Base-by-base conservation (phyloP, 1,140 invertebrate species). In the Phymastichus coffea region DNA sequence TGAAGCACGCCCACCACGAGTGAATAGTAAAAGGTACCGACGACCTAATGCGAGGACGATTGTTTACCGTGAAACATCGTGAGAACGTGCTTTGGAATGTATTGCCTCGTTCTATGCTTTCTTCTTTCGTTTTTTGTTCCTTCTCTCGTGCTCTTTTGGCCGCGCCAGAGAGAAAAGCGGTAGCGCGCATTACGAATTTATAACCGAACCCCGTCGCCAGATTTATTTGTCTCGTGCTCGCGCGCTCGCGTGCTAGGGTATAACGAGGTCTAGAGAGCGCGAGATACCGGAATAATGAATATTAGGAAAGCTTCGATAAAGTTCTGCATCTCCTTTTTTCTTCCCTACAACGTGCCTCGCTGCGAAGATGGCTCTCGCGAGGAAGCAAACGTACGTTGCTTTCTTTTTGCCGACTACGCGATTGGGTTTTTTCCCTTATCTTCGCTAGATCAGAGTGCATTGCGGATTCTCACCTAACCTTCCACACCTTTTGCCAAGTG, bases 1-100 rank as follows among this genome's bases (percentile, higher is more conserved):
- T 67, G 63, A 68, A 63, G 56, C n/a, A n/a, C n/a, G n/a, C n/a
- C n/a, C 38, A n/a, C 15, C 47, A 10, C 19, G 44, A 68, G 60
- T 63, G 62, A 51, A 66, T 59, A 44, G 47, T 25, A 57, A 69
- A 64, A 64, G 56, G 60, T 58, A 33, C 38, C 48, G 14, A n/a
- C 28, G 20, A 25, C 20, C 17, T 48, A 44, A 58, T 8, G 38
- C 46, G 28, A 48, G 35, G 46, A 33, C 28, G 28, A 48, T 33
- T 48, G 46, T 48, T 48, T 48, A 7, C 26, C 28, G 28, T 48
- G 46, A 48, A 48, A 48, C 46, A 35, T 48, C 10, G 46, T 7
- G 17, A 7, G 46, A 48, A 48, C 46, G 46, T 48, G 46, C 28
- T n/a, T 28, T 23, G 19, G 17, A 30, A 17, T 49, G 30, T 49